Conservation (phyloP, 2,888 invertebrate genomes). For the Drosophila parthenogenetica region DNA sequence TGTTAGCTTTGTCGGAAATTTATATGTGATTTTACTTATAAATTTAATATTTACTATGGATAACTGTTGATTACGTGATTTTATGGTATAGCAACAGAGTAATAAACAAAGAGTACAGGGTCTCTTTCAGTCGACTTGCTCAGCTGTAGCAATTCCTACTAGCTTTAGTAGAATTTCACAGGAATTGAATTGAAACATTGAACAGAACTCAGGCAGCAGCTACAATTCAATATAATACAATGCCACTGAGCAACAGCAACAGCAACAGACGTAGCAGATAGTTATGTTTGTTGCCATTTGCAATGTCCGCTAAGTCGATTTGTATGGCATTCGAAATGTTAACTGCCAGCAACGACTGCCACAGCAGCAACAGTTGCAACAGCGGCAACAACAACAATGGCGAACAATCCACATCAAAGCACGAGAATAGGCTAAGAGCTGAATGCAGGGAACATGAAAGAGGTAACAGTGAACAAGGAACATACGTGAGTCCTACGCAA, state of each 20-base stretch:
- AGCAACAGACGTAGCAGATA: conserved; percentile 41
- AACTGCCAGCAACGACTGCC: conserved; percentile 68
- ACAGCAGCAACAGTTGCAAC: conserved; percentile 40
- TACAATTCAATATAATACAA: conserved; percentile 76
- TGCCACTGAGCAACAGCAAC: conserved; percentile 52
- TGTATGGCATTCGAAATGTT: conserved; percentile 80
- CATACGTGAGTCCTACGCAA: conserved; percentile 77
- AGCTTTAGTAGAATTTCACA: conserved; percentile 54
- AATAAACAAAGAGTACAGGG: too few relatives aligned
- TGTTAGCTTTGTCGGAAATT: too few relatives aligned
- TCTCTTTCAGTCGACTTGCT: too few relatives aligned
- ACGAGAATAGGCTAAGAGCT: conserved; percentile 21
- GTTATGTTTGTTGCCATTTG: conserved; percentile 60
- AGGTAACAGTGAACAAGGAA: too few relatives aligned
- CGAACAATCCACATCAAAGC: conserved; percentile 72
- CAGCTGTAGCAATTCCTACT: conserved; percentile 27
- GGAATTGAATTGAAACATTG: conserved; percentile 78
- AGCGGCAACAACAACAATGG: conserved; percentile 56
- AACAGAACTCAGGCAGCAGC: conserved; percentile 67
- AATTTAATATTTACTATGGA: too few relatives aligned
- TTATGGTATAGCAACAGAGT: too few relatives aligned
- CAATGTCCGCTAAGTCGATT: conserved; percentile 76
- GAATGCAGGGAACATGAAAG: too few relatives aligned
- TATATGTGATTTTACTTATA: too few relatives aligned
- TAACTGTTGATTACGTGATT: too few relatives aligned